Percentiles rank a stretch among this genome's conserved stretches.
Evolutionary conservation across 2,113 vertebrate genomes (phyloP).

Genomic region (Chlamydotis undulata): DNA sequence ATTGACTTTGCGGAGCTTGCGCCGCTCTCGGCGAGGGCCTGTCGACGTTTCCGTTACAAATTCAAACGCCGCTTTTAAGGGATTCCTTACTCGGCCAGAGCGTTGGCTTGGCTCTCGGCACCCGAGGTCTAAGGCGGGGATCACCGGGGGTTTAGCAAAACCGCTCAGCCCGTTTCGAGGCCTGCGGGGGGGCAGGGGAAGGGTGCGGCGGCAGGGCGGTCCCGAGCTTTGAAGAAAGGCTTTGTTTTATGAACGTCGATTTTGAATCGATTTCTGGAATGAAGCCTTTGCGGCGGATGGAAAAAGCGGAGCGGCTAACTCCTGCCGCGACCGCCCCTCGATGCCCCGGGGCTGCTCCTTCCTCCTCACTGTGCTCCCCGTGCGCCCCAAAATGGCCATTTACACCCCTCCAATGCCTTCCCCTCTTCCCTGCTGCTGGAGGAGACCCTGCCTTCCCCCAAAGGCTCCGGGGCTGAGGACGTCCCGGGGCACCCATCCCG

Average conservation of each 20-base stretch:
- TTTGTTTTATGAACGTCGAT: background rate
- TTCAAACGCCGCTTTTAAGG: conserved; percentile 36
- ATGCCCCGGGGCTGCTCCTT: background rate
- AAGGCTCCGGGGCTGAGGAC: fast-evolving
- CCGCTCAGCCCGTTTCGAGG: background rate
- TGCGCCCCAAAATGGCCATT: background rate
- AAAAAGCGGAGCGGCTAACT: fast-evolving
- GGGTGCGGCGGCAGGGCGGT: background rate
- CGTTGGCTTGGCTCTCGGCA: conserved; percentile 57
- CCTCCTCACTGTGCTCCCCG: fast-evolving
- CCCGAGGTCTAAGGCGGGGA: background rate
- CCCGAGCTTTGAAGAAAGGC: background rate
- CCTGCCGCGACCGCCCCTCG: background rate
- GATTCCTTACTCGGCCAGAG: conserved; percentile 37
- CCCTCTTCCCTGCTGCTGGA: too few species aligned
- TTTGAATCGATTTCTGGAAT: background rate
- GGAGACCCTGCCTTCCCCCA: background rate
- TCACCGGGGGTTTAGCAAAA: background rate
- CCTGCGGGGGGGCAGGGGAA: background rate
- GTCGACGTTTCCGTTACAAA: conserved; percentile 56
- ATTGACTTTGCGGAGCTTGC: background rate
- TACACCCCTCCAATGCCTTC: background rate
- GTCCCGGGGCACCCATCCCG: too few species aligned
- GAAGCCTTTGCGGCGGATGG: background rate
- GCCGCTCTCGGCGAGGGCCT: conserved; percentile 2